Base-by-base conservation (phyloP, 2,113 vertebrate genomes). In the Zeus faber region DNA sequence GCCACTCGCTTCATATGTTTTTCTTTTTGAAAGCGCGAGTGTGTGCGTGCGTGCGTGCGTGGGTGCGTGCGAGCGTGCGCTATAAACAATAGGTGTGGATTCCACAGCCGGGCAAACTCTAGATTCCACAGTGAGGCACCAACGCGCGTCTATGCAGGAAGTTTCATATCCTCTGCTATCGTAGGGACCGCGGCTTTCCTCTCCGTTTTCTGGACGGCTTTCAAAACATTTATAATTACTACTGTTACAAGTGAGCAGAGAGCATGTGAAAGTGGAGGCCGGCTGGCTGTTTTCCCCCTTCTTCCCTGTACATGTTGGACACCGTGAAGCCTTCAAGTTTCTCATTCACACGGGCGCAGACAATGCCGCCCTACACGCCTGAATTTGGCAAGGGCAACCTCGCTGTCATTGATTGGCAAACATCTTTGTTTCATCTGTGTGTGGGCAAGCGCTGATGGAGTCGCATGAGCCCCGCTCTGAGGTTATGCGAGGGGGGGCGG, bases 131-230 rank as follows among this genome's bases (percentile, higher is more conserved):
- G n/a, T 4, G 13, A n/a, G 27, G 31, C 8, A 33, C 33, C 33
- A 82, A 80, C 77, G 57, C 77, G 76, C 60, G 89, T 89, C 88
- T 89, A 81, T 23, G 81, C 87, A 93, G 91, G 91, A 95, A 92
- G 88, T 88, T 85, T 91, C 90, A 91, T 91, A 89, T 91, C 89
- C 89, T 92, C 88, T 88, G 85, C 84, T 85, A 87, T 90, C 81
- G 87, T 77, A 52, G 80, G 13, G 84, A 89, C 89, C 79, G 87
- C 80, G 57, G 66, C 85, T 64, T 87, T 91, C 91, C 86, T 87
- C 85, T 67, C 83, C 76, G 61, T 72, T 33, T 49, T 60, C 76
- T 87, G 82, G 87, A 89, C 76, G 68, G 44, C 35, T 78, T 90
- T 89, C 85, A 85, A 71, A 77, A 86, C 71, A 80, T 64, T 73